Evolutionary conservation across 2,113 vertebrate genomes (phyloP).

Genomic region (Hypocryptadius cinnamomeus): DNA sequence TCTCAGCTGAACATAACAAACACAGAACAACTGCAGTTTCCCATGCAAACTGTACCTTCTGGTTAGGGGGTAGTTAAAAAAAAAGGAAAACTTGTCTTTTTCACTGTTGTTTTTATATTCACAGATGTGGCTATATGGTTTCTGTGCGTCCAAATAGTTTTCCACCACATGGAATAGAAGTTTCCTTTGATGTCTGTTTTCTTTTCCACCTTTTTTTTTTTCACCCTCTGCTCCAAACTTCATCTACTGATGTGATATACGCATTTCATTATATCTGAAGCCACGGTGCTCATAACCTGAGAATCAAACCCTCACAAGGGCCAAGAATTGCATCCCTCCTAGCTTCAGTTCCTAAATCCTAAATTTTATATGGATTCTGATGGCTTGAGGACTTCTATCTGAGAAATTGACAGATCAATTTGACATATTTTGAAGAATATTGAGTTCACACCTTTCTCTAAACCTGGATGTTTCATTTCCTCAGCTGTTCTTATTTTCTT

Average conservation of each 20-base stretch:
- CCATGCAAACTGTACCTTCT: accelerated
- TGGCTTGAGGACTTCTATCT: neutral
- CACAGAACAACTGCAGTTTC: accelerated
- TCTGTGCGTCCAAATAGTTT: neutral
- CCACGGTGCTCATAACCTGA: neutral
- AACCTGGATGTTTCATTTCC: neutral
- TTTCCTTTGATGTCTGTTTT: neutral
- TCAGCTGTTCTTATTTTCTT: neutral
- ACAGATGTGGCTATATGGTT: accelerated
- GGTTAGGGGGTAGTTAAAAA: neutral
- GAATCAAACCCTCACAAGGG: neutral
- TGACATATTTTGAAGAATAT: neutral
- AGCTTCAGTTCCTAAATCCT: neutral
- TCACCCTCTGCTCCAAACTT: neutral
- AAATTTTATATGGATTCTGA: neutral
- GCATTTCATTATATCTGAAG: neutral
- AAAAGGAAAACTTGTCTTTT: neutral
- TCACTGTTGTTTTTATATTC: neutral
- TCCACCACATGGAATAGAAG: neutral
- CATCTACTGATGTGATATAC: neutral
- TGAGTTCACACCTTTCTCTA: neutral
- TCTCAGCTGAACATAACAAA: neutral
- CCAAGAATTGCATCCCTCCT: accelerated
- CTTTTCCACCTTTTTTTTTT: neutral
- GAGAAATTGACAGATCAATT: neutral